Base-by-base conservation (phyloP, 2,113 vertebrate species). In the Bufo bufo region DNA sequence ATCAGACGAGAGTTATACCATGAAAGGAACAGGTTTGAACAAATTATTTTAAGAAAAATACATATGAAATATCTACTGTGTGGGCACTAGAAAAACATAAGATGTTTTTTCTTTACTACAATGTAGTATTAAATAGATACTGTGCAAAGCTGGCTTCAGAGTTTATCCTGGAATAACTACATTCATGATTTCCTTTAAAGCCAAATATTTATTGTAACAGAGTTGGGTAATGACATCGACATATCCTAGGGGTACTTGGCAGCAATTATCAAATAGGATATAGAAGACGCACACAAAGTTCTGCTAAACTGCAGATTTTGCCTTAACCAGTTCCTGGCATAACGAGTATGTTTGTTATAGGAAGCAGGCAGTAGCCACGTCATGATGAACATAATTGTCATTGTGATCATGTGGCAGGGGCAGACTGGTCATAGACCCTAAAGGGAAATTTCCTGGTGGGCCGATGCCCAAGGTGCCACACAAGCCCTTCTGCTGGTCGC, bases 41-140 rank as follows among this genome's bases (percentile, higher is more conserved):
- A 85, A 74, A 85, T 72, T 72, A 85, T 72, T 72, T 56, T 74
- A 54, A 74, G 13, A 85, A 85, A 85, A 56, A 85, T 54, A 84
- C 16, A 72, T 63, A 23, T 72, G n/a, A 84, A 84, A 84, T 58
- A 19, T 75, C 83, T 74, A 85, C 52, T 74, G 69, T 74, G 83
- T 85, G 66, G 13, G n/a, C 8, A 72, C 45, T 71, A 8, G 0
- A 52, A 23, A 45, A 43, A 16, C 20, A 11, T 9, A 79, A 6
- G 6, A 9, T 16, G 10, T 77, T 77, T 52, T 56, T 0, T 1
- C 13, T 58, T 33, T 45, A 33, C 61, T 20, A 47, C 13, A 45
- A 4, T 65, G 9, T 9, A n/a, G 45, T 66, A 49, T 49, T 65
- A 65, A 79, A 63, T 4, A 50, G 81, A 65, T 49, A 59, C 56